Base-by-base conservation (phyloP, 2,113 vertebrate genomes). In the Podarcis raffonei region DNA sequence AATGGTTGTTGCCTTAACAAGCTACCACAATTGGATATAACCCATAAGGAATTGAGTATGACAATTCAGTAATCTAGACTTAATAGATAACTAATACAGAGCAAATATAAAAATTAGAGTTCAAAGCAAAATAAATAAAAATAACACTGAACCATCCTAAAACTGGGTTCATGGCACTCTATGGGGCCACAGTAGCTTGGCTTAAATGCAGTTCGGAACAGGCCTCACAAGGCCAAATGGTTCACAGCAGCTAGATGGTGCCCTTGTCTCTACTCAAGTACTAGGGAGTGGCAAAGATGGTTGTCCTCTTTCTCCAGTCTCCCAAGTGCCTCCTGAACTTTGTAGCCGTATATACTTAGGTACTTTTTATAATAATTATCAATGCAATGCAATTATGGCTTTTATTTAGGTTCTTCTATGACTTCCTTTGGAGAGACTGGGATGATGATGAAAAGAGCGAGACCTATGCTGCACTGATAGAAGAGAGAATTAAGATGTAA, bases 401-500 rank as follows among this genome's bases (percentile, higher is more conserved):
- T 76, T 48, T 62, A 65, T 77, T 62, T 83, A 96, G 94, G 69
- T 97, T 97, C 95, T 96, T 96, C 92, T 96, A 94, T 87, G 96
- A 95, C 39, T 87, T 96, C 85, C 95, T 97, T 42, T 96, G 96
- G 95, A 95, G 95, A 90, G 94, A 95, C 75, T 96, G 95, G 95
- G 95, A 96, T 94, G 95, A 95, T 7, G 91, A 96, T 90, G 95
- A 95, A 91, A 94, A 80, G 23, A 96, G 94, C 94, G 93, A 96
- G 75, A 93, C 95, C 76, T 93, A 96, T 48, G 84, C 95, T 88
- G 96, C 93, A 88, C 85, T 96, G 69, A 95, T 89, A 82, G 96
- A 97, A 94, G 96, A 96, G 88, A 96, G 97, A 91, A 96, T 97
- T 92, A 95, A 96, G 84, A 90, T 97, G 96, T 97, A 94, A 97